These are phyloP conservation scores for Anisognathus igniventris DNA, from an alignment of 2,797 vertebrate species.

Conservation along the genomic window DNA sequence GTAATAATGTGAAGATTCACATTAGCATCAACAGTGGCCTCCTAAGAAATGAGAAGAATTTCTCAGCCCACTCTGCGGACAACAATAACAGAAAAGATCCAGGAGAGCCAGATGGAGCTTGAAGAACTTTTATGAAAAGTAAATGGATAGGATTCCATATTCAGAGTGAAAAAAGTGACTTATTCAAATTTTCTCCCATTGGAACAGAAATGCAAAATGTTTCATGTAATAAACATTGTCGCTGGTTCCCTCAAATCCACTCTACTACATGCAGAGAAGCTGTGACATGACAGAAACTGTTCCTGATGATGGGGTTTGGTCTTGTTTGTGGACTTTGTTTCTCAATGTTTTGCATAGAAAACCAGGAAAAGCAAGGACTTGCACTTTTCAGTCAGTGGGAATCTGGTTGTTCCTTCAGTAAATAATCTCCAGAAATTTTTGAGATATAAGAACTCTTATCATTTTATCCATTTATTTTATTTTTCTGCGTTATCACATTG, in stretches of 20 bases:
- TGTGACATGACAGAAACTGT: background rate
- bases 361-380: background rate
- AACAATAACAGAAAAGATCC: background rate
- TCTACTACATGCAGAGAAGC: background rate
- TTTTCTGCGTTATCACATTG: background rate
- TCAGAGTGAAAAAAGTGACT: background rate
- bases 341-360: background rate
- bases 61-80: accelerated
- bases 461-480: background rate
- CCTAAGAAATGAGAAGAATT: background rate
- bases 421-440: background rate
- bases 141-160: background rate
- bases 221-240: background rate
- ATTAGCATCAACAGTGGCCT: background rate
- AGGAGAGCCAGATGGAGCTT: background rate
- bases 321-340: background rate
- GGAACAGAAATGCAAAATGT: background rate
- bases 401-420: background rate
- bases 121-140: background rate
- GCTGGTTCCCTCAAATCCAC: background rate
- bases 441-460: background rate
- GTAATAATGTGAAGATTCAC: background rate
- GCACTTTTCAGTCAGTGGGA: background rate
- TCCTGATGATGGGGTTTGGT: background rate
- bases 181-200: background rate